Base-by-base conservation (phyloP, 2,113 vertebrate species). In the Lonchura striata region DNA sequence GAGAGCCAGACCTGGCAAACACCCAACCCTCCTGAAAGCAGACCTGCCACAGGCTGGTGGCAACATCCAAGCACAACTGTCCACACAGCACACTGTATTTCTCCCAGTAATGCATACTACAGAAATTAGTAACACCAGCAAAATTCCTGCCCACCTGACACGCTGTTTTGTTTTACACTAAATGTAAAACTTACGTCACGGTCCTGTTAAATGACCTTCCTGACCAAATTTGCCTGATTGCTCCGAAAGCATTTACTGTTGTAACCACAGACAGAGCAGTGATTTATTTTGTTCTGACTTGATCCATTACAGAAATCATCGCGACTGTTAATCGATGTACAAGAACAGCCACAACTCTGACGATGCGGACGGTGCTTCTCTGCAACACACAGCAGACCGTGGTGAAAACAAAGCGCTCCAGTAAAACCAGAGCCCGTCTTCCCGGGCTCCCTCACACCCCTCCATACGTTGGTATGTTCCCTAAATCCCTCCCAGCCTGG, bases 261-360 rank as follows among this genome's bases (percentile, higher is more conserved):
- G 18, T 3, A 61, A 37, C 13, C 5, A 4, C 3, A 23, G 18
- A 13, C 15, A 27, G 24, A 2, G 7, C 28, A 22, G n/a, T 4
- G 19, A 42, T 42, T 31, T 46, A 57, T 83, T 21, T 3, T 15
- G 22, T 9, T 23, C 54, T 31, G 19, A 50, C 7, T 2, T 3
- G 21, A 66, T 21, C 37, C 15, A 11, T 5, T 8, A 31, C 42
- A 56, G 56, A 39, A 81, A n/a, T 2, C 35, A 17, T 33, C 35
- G 23, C 54, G 23, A 30, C 24, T 4, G 6, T 23, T 77, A 16
- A 2, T 47, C 31, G 14, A 28, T 28, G 41, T 30, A 1, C 4
- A 19, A 42, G 12, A 69, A 54, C n/a, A 53, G 47, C 61, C 24
- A 22, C 63, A 82, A 82, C 70, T 66, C 49, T 9, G 54, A 47